Evolutionary conservation across 2,888 invertebrate species (phyloP).

Genomic region (Portevinia maculata): DNA sequence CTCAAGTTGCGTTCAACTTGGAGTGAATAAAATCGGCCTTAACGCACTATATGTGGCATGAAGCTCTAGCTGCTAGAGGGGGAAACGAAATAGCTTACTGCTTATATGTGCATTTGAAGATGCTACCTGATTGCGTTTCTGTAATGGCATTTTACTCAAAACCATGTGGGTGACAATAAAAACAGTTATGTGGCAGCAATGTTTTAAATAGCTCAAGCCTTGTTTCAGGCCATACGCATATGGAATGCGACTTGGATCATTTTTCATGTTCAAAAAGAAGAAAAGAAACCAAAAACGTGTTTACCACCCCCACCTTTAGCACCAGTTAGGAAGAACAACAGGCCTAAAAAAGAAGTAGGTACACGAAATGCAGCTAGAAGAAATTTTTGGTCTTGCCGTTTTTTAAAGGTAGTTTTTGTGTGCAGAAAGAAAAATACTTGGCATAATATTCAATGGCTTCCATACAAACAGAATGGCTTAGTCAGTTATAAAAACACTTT

Average conservation of each 20-base stretch:
- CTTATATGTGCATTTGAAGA: constrained; percentile 26
- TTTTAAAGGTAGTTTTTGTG: background rate
- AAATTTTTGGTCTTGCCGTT: constrained; percentile 7
- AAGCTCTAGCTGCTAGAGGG: too few species aligned
- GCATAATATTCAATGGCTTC: too few species aligned
- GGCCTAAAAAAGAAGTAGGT: background rate
- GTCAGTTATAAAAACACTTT: too few species aligned
- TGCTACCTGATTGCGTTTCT: too few species aligned
- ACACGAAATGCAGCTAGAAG: constrained; percentile 9
- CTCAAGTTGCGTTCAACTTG: too few species aligned
- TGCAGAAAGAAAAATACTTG: too few species aligned
- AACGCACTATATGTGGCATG: too few species aligned
- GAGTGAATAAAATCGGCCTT: too few species aligned
- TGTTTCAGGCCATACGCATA: constrained; percentile 3
- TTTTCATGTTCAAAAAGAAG: constrained; percentile 15
- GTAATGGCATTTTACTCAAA: constrained; percentile 3
- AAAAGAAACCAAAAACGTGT: background rate
- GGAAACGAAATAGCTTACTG: too few species aligned
- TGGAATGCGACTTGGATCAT: constrained; percentile 27
- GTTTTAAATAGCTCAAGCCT: background rate
- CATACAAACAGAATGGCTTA: too few species aligned
- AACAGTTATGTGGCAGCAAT: too few species aligned
- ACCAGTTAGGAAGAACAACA: constrained; percentile 1
- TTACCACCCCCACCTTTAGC: constrained; percentile 7
- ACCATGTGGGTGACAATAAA: background rate